Conservation (phyloP, 2,888 invertebrate genomes). For the Cybosia mesomella region DNA sequence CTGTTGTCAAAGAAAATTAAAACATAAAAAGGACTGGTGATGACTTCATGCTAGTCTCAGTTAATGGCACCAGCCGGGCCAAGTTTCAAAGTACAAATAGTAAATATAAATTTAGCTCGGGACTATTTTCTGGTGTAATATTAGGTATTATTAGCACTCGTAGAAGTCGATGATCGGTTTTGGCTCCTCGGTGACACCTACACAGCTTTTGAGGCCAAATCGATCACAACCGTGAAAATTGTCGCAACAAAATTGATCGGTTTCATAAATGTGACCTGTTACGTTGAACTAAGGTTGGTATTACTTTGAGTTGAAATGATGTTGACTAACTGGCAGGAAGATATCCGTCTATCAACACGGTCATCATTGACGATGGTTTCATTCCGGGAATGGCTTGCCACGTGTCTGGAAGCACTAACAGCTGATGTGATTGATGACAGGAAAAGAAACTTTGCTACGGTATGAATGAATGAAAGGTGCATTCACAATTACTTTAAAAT, state of each 20-base stretch:
- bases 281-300: constrained; percentile 53
- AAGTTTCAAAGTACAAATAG: constrained; percentile 48
- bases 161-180: constrained; percentile 68
- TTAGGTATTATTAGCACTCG: constrained; percentile 50
- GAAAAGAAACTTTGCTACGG: constrained; percentile 51
- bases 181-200: constrained; percentile 67
- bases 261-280: constrained; percentile 49
- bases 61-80: constrained; percentile 36
- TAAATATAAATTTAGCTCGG: constrained; percentile 39
- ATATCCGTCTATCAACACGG: constrained; percentile 75
- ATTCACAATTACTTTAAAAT: constrained; percentile 22
- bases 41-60: constrained; percentile 50
- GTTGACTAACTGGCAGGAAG: constrained; percentile 71
- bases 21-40: constrained; percentile 24
- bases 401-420: constrained; percentile 54
- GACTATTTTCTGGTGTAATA: constrained; percentile 39
- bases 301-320: constrained; percentile 49
- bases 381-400: constrained; percentile 71
- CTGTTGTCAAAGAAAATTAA: constrained; percentile 3
- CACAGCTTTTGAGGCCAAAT: constrained; percentile 65
- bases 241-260: constrained; percentile 47
- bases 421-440: constrained; percentile 54
- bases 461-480: constrained; percentile 48
- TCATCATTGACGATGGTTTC: constrained; percentile 68
- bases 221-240: constrained; percentile 64